Evolutionary conservation across 2,888 invertebrate species (phyloP).

Genomic region (Coleophora deauratella): DNA sequence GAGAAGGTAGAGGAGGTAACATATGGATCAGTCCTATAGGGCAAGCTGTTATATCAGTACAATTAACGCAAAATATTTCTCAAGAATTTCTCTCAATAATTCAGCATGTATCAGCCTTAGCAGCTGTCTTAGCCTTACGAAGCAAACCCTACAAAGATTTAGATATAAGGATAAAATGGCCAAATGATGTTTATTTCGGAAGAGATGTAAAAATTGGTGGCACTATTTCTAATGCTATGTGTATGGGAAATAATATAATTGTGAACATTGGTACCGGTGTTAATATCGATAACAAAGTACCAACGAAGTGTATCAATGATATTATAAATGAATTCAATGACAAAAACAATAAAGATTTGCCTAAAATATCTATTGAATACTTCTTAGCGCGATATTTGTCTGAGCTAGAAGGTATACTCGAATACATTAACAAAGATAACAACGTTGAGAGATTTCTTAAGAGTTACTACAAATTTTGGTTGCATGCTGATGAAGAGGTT

Average conservation of each 20-base stretch:
- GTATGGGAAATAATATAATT: slow-evolving; percentile 5
- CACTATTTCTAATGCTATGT: slow-evolving; percentile 3
- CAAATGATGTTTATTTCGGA: slow-evolving; percentile 10
- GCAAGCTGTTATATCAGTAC: slow-evolving; percentile 9
- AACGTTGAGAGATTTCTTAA: slow-evolving; percentile 3
- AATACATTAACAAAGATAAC: not conserved
- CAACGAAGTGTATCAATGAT: slow-evolving; percentile 6
- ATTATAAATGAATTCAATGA: slow-evolving; percentile 7
- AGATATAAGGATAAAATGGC: slow-evolving; percentile 11
- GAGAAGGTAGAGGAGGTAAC: slow-evolving; percentile 6
- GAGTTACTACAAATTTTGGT: slow-evolving; percentile 6
- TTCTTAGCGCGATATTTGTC: slow-evolving; percentile 8
- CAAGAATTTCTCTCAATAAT: slow-evolving; percentile 3
- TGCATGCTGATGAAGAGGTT: slow-evolving; percentile 6
- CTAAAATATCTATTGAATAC: slow-evolving; percentile 6
- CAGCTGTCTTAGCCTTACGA: slow-evolving; percentile 4
- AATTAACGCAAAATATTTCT: slow-evolving; percentile 7
- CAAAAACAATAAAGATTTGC: not conserved
- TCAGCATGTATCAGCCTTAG: slow-evolving; percentile 8
- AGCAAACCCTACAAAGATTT: slow-evolving; percentile 2
- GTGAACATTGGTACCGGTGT: slow-evolving; percentile 9
- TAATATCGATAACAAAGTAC: slow-evolving; percentile 8
- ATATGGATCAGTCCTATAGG: slow-evolving; percentile 8
- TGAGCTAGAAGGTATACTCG: slow-evolving; percentile 3
- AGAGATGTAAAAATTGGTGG: slow-evolving; percentile 7